phyloP scores from a whole-genome alignment of 2,888 invertebrate species.

The Dynastes maya region DNA sequence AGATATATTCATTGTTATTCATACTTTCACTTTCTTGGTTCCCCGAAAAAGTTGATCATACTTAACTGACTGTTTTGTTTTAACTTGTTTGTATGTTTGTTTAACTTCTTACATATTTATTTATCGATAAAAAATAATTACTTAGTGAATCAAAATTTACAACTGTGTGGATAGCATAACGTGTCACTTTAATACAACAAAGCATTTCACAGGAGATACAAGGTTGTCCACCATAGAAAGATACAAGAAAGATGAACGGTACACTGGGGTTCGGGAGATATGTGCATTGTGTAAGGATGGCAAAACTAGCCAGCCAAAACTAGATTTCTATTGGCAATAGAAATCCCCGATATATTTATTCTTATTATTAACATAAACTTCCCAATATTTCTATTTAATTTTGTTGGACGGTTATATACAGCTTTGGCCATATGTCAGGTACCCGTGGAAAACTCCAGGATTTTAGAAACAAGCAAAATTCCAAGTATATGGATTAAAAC shows the following conservation, averaged over 20 bases:
- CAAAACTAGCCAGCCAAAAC: too few species aligned
- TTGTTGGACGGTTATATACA: too few species aligned
- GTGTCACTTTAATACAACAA: neutral
- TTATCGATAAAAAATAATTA: neutral
- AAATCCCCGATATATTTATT: neutral
- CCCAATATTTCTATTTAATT: too few species aligned
- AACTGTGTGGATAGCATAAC: constrained; percentile 8
- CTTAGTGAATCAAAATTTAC: neutral
- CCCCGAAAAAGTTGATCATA: neutral
- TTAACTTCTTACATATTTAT: neutral
- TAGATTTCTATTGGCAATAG: too few species aligned
- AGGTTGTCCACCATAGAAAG: neutral
- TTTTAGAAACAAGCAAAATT: too few species aligned
- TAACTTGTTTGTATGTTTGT: neutral
- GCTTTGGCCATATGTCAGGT: too few species aligned
- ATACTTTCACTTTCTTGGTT: constrained; percentile 36
- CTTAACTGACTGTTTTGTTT: neutral
- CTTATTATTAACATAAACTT: too few species aligned
- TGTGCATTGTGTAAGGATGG: neutral
- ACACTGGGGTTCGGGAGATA: neutral
- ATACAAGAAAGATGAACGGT: neutral
- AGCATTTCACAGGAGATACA: neutral
- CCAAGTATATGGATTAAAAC: too few species aligned
- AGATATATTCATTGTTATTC: constrained; percentile 15
- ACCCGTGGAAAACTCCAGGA: too few species aligned